A percentile compares a stretch with the other conserved stretches of the same genome.
Evolutionary conservation across 2,797 vertebrate genomes (phyloP).

Genomic region (Sorex maritimensis): DNA sequence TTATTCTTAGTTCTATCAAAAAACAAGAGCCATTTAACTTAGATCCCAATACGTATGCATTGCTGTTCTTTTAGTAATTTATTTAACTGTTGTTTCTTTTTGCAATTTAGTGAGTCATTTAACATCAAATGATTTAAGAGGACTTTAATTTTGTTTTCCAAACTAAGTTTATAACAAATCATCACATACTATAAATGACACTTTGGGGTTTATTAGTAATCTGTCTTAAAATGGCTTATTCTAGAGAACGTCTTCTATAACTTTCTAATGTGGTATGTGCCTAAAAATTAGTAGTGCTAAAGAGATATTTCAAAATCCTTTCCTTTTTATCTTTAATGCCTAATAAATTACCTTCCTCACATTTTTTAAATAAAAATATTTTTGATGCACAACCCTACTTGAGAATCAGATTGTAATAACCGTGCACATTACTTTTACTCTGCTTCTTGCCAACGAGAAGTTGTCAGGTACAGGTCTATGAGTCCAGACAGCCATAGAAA

Average conservation of each 20-base stretch:
- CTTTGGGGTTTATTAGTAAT: not conserved
- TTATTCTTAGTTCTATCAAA: constrained; percentile 16
- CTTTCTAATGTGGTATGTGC: constrained; percentile 30
- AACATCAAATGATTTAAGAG: not conserved
- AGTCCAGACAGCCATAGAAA: not conserved
- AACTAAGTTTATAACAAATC: not conserved
- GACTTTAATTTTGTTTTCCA: not conserved
- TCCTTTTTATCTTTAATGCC: not conserved
- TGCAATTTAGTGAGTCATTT: constrained; percentile 28
- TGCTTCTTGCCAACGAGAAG: not conserved
- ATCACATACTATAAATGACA: not conserved
- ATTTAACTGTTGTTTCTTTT: constrained; percentile 35
- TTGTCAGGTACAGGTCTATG: not conserved
- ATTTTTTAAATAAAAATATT: too few relatives aligned
- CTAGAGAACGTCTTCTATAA: not conserved
- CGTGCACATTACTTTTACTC: not conserved
- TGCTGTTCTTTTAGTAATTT: not conserved
- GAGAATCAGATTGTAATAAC: not conserved
- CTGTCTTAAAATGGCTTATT: constrained; percentile 23
- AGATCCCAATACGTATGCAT: not conserved
- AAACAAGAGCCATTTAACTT: not conserved
- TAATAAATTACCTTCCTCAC: too few relatives aligned
- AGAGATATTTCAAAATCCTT: not conserved
- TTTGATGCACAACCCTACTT: too few relatives aligned
- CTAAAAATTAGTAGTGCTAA: not conserved